These are phyloP conservation scores for Solenodon paradoxus DNA, from an alignment of 2,113 vertebrate species.

Conservation along the genomic window DNA sequence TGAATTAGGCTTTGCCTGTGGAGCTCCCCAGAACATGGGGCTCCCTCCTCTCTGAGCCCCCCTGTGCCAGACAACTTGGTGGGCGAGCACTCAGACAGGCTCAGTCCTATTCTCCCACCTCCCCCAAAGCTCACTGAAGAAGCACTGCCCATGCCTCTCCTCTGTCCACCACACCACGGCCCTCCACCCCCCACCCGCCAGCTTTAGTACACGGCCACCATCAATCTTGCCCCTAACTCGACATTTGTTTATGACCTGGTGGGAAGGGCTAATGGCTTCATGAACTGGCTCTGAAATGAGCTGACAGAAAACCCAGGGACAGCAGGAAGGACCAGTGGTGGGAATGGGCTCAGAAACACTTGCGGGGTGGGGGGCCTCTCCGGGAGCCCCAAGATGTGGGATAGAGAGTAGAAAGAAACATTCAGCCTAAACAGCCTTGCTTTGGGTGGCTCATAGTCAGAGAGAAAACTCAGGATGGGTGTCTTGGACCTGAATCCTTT, in stretches of 20 bases:
- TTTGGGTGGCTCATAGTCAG: background rate
- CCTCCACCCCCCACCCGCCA: too few species aligned
- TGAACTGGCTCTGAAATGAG: slow-evolving; percentile 77
- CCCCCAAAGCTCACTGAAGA: slow-evolving; percentile 84
- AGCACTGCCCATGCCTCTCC: too few species aligned
- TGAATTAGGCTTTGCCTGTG: slow-evolving; percentile 66
- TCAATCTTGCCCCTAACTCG: slow-evolving; percentile 93
- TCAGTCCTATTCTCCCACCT: slow-evolving; percentile 82
- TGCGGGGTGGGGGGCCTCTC: background rate
- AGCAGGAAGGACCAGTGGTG: too few species aligned
- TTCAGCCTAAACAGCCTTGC: background rate
- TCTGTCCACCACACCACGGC: too few species aligned
- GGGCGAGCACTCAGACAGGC: slow-evolving; percentile 82
- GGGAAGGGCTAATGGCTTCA: slow-evolving; percentile 89
- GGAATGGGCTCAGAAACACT: background rate
- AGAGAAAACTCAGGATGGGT: background rate
- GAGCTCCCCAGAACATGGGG: slow-evolving; percentile 64
- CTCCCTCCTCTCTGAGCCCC: slow-evolving; percentile 41
- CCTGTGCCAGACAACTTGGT: slow-evolving; percentile 10
- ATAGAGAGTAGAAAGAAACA: background rate
- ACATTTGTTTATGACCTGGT: slow-evolving; percentile 93
- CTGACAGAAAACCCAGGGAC: background rate
- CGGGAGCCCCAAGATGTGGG: background rate
- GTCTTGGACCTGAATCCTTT: background rate
- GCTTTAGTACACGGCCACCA: slow-evolving; percentile 86